Percentiles rank a stretch among this genome's conserved stretches.
Conservation (phyloP, 1,140 invertebrate genomes). For the Saccostrea echinata region DNA sequence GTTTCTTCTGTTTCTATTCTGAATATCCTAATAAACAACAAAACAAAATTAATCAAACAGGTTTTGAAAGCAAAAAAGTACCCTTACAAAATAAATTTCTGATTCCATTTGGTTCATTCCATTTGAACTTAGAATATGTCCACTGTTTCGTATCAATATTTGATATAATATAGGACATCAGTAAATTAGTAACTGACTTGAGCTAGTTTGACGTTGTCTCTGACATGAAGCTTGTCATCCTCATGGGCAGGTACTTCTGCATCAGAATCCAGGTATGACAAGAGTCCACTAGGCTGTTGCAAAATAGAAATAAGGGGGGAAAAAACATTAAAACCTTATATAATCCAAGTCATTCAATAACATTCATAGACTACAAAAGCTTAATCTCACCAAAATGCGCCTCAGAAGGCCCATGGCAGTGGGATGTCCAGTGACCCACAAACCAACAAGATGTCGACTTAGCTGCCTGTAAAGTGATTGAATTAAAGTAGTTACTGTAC, state of each 20-base stretch:
- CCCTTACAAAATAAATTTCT: too few species aligned
- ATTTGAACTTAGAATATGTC: too few species aligned
- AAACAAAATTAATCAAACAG: neutral
- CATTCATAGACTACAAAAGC: neutral
- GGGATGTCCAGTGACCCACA: conserved; percentile 98
- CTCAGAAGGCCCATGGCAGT: conserved; percentile 93
- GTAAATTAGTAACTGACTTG: conserved; percentile 84
- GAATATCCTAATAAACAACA: conserved; percentile 72
- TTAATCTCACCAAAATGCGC: conserved; percentile 89
- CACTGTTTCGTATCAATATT: too few species aligned
- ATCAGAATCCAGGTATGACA: conserved; percentile 93
- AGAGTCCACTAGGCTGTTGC: conserved; percentile 87
- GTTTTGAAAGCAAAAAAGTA: too few species aligned
- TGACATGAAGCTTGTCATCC: conserved; percentile 88
- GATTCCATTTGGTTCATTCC: too few species aligned
- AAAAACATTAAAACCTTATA: neutral
- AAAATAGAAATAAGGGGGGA: conserved; percentile 48
- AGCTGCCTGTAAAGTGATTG: conserved; percentile 85
- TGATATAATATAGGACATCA: neutral
- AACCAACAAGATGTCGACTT: conserved; percentile 95
- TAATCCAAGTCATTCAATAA: neutral
- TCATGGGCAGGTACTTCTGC: conserved; percentile 91
- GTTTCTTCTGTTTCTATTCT: conserved; percentile 78
- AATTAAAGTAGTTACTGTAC: too few species aligned
- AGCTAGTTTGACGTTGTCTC: conserved; percentile 97